phyloP scores from a whole-genome alignment of 2,113 vertebrate genomes.

The Fukomys damarensis region DNA sequence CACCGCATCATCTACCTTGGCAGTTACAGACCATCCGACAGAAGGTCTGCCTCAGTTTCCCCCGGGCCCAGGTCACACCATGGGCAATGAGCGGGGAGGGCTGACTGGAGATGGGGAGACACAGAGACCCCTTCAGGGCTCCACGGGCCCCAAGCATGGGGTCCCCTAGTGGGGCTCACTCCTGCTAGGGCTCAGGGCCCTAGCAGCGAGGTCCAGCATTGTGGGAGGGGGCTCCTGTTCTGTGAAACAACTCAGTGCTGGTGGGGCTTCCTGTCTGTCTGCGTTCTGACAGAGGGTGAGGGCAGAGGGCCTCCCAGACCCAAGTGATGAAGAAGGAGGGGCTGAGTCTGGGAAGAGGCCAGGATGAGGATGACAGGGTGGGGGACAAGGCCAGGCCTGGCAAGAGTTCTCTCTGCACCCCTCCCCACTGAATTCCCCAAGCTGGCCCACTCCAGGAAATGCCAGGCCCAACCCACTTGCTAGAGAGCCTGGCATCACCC shows the following conservation, averaged over 20 bases:
- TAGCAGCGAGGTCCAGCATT: constrained; percentile 25
- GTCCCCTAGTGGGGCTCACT: neutral
- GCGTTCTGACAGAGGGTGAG: neutral
- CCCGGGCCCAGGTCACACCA: neutral
- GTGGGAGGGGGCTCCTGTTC: constrained; percentile 79
- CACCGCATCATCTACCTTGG: neutral
- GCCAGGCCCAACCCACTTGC: neutral
- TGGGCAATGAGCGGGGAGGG: neutral
- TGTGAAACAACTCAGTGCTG: constrained; percentile 80
- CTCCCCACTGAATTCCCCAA: neutral
- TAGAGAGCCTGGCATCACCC: neutral
- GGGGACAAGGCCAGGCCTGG: neutral
- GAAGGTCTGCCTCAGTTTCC: neutral
- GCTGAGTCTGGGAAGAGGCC: neutral
- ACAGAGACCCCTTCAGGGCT: neutral
- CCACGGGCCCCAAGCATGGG: neutral
- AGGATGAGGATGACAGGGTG: neutral
- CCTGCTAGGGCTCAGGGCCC: neutral
- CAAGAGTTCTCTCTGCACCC: no score
- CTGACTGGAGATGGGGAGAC: neutral
- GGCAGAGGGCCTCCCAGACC: neutral
- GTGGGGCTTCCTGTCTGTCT: constrained; percentile 72
- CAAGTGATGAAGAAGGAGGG: no score
- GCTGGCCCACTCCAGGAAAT: neutral
- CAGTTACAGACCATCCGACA: neutral